phyloP scores from a whole-genome alignment of 2,797 vertebrate genomes.

The Ctenopoma multispine region DNA sequence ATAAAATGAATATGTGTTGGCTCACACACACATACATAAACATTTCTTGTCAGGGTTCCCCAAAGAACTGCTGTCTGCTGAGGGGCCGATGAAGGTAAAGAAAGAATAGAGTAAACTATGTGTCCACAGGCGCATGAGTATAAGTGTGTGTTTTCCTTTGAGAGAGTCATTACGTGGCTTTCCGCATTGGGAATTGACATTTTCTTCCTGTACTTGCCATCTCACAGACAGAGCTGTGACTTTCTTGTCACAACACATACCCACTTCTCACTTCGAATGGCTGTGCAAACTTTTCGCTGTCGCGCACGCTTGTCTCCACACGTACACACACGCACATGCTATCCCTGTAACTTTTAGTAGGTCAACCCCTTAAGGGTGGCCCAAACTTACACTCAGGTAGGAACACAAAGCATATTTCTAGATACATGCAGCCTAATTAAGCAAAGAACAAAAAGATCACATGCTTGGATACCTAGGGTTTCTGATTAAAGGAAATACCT shows the following conservation, averaged over 20 bases:
- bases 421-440: conserved; percentile 79
- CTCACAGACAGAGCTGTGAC: conserved; percentile 53
- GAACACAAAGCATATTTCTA: conserved; percentile 74
- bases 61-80: conserved; percentile 64
- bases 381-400: conserved; percentile 77
- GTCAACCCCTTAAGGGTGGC: conserved; percentile 80
- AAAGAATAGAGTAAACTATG: conserved; percentile 31
- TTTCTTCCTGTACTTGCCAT: conserved; percentile 62
- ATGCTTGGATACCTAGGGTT: conserved; percentile 68
- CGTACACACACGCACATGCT: background rate
- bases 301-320: background rate
- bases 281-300: conserved; percentile 38
- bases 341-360: conserved; percentile 78
- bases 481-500: conserved; percentile 83
- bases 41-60: conserved; percentile 61
- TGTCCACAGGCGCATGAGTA: conserved; percentile 2
- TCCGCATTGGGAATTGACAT: conserved; percentile 69
- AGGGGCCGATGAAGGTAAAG: conserved; percentile 64
- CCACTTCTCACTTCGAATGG: conserved; percentile 44
- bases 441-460: conserved; percentile 80
- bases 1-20: conserved; percentile 42
- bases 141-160: conserved; percentile 56
- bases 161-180: conserved; percentile 68
- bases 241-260: conserved; percentile 61
- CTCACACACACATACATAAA: conserved; percentile 7